Percentiles rank a stretch among this genome's conserved stretches.
Evolutionary conservation across 2,113 vertebrate species (phyloP).

Genomic region (Bungarus multicinctus): DNA sequence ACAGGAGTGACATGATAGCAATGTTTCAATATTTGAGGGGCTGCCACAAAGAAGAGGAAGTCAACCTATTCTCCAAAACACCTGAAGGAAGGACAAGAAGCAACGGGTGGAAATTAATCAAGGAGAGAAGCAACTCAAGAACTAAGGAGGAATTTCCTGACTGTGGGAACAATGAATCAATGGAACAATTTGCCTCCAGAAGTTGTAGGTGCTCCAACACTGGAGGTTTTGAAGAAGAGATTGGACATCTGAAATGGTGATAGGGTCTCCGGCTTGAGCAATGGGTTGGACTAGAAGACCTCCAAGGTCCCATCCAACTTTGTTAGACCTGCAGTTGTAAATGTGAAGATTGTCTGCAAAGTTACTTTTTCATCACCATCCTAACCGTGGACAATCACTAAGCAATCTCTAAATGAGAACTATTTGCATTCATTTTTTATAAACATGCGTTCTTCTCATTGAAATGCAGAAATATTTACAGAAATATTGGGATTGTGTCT

Average conservation of each 20-base stretch:
- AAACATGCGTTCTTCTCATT: conserved; percentile 3
- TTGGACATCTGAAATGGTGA: background rate
- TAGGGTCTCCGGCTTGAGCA: no score
- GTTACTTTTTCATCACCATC: background rate
- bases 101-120: background rate
- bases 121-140: no score
- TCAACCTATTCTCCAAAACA: background rate
- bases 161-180: no score
- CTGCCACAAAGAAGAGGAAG: background rate
- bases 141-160: no score
- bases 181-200: no score
- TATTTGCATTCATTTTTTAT: background rate
- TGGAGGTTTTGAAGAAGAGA: no score
- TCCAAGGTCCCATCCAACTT: no score
- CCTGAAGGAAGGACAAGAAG: background rate
- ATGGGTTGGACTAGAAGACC: no score
- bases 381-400: background rate
- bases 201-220: no score
- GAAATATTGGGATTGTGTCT: background rate
- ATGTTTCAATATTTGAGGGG: background rate
- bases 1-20: background rate
- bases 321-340: background rate
- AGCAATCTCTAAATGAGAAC: background rate
- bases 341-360: background rate
- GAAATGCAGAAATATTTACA: background rate